phyloP scores from a whole-genome alignment of 2,113 vertebrate genomes.

The Electrona antarctica region DNA sequence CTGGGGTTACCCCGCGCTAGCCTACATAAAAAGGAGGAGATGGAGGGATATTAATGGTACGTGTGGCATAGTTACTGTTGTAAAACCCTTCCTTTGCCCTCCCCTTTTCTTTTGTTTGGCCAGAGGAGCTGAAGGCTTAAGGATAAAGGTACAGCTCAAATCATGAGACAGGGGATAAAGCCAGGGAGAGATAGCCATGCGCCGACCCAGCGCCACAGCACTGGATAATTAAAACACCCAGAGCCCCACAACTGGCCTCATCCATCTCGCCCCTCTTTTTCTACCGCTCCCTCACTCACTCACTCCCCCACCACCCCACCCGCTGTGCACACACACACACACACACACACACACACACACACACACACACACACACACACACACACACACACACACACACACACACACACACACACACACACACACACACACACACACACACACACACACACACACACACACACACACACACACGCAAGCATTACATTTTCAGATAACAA shows the following conservation, averaged over 20 bases:
- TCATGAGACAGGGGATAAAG: conserved; percentile 81
- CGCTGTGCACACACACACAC: neutral
- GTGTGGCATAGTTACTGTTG: conserved; percentile 77
- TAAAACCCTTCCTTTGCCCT: conserved; percentile 76
- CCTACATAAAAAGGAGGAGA: conserved; percentile 74
- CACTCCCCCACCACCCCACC: conserved; percentile 41
- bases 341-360: conserved; percentile 51
- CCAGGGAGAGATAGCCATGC: conserved; percentile 75
- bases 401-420: conserved; percentile 14
- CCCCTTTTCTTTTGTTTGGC: conserved; percentile 83
- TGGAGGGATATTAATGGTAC: conserved; percentile 84
- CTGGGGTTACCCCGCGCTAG: conserved; percentile 73
- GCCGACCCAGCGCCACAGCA: conserved; percentile 75
- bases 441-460: conserved; percentile 27
- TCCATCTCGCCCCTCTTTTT: conserved; percentile 75
- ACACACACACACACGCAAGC: conserved; percentile 13
- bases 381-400: conserved; percentile 56
- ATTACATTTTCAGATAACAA: conserved; percentile 3
- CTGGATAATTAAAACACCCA: conserved; percentile 84
- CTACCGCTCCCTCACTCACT: conserved; percentile 47
- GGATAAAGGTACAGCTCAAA: conserved; percentile 84
- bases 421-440: neutral
- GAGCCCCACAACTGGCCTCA: conserved; percentile 77
- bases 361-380: conserved; percentile 49
- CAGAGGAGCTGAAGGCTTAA: conserved; percentile 82